Conservation (phyloP, 2,113 vertebrate species). For the Hymenochirus boettgeri region DNA sequence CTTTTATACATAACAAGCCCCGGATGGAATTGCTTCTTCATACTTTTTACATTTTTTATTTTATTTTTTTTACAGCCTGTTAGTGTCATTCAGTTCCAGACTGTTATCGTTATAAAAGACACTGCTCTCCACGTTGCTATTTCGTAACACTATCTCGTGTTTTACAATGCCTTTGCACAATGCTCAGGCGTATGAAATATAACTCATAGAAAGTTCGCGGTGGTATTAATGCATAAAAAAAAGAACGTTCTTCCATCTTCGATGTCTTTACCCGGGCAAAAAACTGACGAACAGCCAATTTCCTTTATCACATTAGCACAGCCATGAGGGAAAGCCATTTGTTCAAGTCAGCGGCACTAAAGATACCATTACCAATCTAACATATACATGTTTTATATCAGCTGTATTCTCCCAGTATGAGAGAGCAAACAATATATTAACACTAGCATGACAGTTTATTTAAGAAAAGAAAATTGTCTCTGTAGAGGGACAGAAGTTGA, state of each 20-base stretch:
- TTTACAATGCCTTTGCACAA: conserved; percentile 73
- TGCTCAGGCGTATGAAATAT: conserved; percentile 77
- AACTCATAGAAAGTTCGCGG: conserved; percentile 74
- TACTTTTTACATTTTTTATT: conserved; percentile 22
- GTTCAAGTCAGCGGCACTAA: conserved; percentile 99
- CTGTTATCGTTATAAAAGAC: conserved; percentile 93
- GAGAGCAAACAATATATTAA: conserved; percentile 97
- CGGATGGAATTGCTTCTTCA: conserved; percentile 44
- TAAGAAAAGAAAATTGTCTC: conserved; percentile 99
- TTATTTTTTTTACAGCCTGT: conserved; percentile 75
- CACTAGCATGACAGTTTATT: conserved; percentile 99
- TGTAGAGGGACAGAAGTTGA: conserved; percentile 83
- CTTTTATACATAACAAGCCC: conserved; percentile 20
- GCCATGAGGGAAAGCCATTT: conserved; percentile 96
- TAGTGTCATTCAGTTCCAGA: conserved; percentile 78
- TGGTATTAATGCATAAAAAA: conserved; percentile 76
- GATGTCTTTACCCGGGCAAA: conserved; percentile 77
- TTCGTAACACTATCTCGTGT: conserved; percentile 84
- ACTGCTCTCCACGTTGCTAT: conserved; percentile 79
- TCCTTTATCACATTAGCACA: conserved; percentile 97
- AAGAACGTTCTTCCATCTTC: conserved; percentile 70
- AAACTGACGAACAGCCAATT: conserved; percentile 98
- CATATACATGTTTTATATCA: conserved; percentile 99
- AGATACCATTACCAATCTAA: conserved; percentile 99
- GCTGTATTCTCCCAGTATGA: conserved; percentile 86